Percentiles rank a stretch among this genome's conserved stretches.
phyloP scores from a whole-genome alignment of 2,113 vertebrate genomes.

The Anarhynchus alexandrinus region DNA sequence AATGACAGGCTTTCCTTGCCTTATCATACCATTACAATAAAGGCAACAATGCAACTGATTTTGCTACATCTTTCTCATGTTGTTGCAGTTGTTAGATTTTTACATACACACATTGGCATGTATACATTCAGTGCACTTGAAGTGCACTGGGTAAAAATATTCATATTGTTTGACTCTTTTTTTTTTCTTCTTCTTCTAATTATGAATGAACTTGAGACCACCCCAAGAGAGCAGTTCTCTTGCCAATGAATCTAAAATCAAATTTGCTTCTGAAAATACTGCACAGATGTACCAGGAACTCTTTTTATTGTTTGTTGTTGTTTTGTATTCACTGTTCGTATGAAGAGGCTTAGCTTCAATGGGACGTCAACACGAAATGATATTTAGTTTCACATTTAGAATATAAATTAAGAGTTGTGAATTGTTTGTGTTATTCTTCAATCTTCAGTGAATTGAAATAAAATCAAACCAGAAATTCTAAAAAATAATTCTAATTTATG shows the following conservation, averaged over 20 bases:
- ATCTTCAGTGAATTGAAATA: neutral
- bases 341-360: neutral
- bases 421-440: neutral
- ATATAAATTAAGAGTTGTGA: neutral
- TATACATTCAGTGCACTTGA: neutral
- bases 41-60: neutral
- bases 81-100: neutral
- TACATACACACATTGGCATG: neutral
- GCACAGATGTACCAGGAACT: neutral
- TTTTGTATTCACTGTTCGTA: neutral
- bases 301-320: neutral
- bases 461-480: neutral
- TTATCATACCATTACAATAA: neutral
- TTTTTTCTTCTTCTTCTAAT: neutral
- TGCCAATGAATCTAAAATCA: neutral
- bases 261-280: neutral
- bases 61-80: neutral
- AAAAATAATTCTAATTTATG: neutral
- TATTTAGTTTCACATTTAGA: neutral
- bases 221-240: neutral
- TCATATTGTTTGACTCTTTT: neutral
- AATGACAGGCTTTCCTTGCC: neutral
- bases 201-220: neutral
- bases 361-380: neutral
- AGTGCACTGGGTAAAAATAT: neutral